Base-by-base conservation (phyloP, 2,113 vertebrate species). In the Phodopus roborovskii region DNA sequence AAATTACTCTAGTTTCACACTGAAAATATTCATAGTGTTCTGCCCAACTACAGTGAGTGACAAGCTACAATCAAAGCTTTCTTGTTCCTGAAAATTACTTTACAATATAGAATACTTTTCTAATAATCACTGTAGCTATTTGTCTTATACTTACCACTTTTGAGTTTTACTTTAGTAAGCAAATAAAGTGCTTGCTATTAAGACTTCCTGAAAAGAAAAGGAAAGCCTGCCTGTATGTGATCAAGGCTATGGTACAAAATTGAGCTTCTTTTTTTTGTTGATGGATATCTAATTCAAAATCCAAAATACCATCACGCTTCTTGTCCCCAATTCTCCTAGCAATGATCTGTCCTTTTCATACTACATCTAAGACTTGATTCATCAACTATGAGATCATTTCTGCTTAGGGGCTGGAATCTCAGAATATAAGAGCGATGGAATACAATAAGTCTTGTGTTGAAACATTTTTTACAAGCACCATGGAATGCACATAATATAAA, bases 361-460 rank as follows among this genome's bases (percentile, higher is more conserved):
- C 58, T 83, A 88, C 66, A 96, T 81, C 93, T 97, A 58, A 58
- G 97, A 20, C 87, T 90, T 94, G 87, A 91, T 97, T 98, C 96
- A 81, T 88, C 77, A 90, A 90, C 95, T 86, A 58, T 8, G 8
- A 97, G 95, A n/a, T 92, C 1, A 48, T 90, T 92, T 77, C 91
- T 2, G 0, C 97, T 96, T 89, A 66, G 64, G 86, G 94, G 93
- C 90, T n/a, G 33, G 0, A 81, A 62, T 87, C 91, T 82, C 87
- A 71, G 97, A 95, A 86, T 39, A 5, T 94, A 75, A 94, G 90
- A 93, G 62, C 74, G 95, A 96, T 78, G 77, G 78, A 92, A 93
- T 85, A 98, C 96, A 97, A 85, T 62, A 95, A 81, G 24, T 13
- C 97, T 78, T 97, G 91, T 98, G 97, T 97, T 95, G 50, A 22